Base-by-base conservation (phyloP, 1,140 invertebrate genomes). In the Drosophila rhopaloa region DNA sequence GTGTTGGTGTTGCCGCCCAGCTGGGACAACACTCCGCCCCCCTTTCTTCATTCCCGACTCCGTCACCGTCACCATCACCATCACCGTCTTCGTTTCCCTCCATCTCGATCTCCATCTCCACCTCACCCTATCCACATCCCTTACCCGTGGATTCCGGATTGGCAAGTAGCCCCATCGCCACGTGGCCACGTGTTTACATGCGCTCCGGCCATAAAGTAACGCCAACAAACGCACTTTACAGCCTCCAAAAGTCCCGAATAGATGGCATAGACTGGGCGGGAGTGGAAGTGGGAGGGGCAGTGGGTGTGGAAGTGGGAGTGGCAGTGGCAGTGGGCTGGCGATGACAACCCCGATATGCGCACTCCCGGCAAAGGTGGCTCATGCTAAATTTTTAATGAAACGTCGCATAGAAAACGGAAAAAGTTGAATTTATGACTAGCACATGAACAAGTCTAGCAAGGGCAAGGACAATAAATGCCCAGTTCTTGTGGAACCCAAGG, bases 321-420 rank as follows among this genome's bases (percentile, higher is more conserved):
- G 19, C 1, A 1, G 10, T 14, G 35, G 24, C 4, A 54, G 24
- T 46, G 37, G 40, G 48, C 41, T 32, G 29, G 8, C 29, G 3
- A 40, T 48, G 19, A 9, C 16, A 16, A 11, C 38, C 35, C 37
- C 13, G 13, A 29, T 50, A 14, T n/a, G 40, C 35, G 24, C 40
- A 29, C 24, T 56, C 27, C 41, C 16, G 41, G 7, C 38, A 5
- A 61, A 79, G 77, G 61, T 80, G 70, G 60, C 56, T 51, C 41
- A 24, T 47, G 77, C 57, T 80, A 59, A 79, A 80, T 80, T 80
- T 80, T 80, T 80, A 80, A 80, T 80, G 77, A 80, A 80, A 80
- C 46, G 71, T 75, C 77, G 71, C 77, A 79, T 66, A 80, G 62
- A 47, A 74, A 80, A 68, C 53, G 70, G 62, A 70, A 55, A 80